These are phyloP conservation scores for Hylaeus anthracinus DNA, from an alignment of 1,140 invertebrate genomes.

Conservation along the genomic window DNA sequence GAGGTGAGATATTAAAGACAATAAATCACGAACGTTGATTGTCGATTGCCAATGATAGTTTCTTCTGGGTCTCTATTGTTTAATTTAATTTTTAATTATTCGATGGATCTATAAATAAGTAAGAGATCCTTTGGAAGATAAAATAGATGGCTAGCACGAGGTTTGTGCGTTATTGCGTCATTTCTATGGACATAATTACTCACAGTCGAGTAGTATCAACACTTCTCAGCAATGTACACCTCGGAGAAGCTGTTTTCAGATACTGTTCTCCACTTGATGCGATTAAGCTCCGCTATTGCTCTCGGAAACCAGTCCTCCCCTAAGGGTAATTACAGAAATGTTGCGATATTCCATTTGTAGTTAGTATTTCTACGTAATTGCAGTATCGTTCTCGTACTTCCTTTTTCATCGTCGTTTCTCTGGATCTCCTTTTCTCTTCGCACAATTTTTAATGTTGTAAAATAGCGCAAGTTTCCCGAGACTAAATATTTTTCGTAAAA, in stretches of 20 bases:
- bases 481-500: no score
- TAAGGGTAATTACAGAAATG: constrained; percentile 41
- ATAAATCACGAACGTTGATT: no score
- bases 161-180: neutral
- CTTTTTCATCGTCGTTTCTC: neutral
- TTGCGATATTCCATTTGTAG: constrained; percentile 32
- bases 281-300: constrained; percentile 25
- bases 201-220: constrained; percentile 22
- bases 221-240: constrained; percentile 5
- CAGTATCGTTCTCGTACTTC: neutral
- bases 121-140: no score
- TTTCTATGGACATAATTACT: constrained; percentile 7
- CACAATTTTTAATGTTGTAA: no score
- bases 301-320: constrained; percentile 21
- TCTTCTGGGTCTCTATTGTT: no score
- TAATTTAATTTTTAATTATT: no score
- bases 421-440: neutral
- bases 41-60: no score
- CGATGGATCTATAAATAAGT: no score
- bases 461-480: no score
- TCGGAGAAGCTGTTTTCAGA: neutral
- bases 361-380: constrained; percentile 40
- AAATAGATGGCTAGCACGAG: neutral
- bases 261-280: neutral
- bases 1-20: no score